Conservation (phyloP, 2,888 invertebrate species). For the Tenthredo scrophulariae region DNA sequence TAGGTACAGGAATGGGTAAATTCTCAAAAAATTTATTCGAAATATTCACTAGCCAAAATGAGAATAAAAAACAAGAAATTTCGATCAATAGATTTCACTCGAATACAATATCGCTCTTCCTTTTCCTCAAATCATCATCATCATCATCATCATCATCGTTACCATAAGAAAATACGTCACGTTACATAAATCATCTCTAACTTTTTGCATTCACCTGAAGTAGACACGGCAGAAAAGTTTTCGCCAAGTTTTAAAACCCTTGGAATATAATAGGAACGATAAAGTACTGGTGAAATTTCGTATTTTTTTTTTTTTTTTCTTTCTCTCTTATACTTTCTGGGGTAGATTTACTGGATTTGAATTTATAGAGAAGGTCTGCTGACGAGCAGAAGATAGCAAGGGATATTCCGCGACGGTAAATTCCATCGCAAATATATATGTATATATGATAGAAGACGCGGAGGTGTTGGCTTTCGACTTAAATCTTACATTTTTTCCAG, state of each 20-base stretch:
- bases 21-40: background rate
- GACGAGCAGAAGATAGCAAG: conserved; percentile 10
- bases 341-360: conserved; percentile 27
- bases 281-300: conserved; percentile 24
- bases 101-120: background rate
- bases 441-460: background rate
- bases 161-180: background rate
- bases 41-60: background rate
- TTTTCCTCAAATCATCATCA: background rate
- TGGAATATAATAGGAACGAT: conserved; percentile 42
- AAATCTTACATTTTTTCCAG: background rate
- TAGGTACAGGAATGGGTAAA: background rate
- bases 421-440: background rate
- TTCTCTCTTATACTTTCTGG: background rate
- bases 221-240: conserved; percentile 6
- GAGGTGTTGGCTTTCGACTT: background rate
- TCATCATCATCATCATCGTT: background rate
- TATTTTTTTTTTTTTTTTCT: background rate
- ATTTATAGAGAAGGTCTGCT: conserved; percentile 2
- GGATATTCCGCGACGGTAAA: background rate
- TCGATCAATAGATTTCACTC: background rate
- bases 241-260: conserved; percentile 15
- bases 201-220: conserved; percentile 30
- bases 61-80: background rate
- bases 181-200: conserved; percentile 15